Conservation (phyloP, 2,888 invertebrate genomes). For the Drosophila prolongata region DNA sequence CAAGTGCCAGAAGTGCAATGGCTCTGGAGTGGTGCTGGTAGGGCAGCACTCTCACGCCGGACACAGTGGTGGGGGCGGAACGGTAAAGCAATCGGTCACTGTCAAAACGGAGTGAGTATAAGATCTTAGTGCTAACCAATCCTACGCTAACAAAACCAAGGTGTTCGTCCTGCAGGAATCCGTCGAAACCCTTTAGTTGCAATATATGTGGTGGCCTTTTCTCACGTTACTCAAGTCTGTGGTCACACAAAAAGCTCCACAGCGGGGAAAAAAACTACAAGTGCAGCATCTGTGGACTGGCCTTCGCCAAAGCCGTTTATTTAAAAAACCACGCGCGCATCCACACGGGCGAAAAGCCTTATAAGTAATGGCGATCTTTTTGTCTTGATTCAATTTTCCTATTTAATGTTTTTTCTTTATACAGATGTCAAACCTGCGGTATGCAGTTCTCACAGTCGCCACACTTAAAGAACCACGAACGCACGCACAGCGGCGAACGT, state of each 20-base stretch:
- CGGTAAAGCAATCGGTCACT: constrained; percentile 70
- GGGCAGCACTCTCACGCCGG: constrained; percentile 66
- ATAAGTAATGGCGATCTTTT: constrained; percentile 86
- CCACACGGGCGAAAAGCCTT: constrained; percentile 94
- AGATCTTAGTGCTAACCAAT: constrained; percentile 1
- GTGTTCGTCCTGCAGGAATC: constrained; percentile 84
- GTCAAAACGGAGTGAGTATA: constrained; percentile 82
- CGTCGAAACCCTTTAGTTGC: constrained; percentile 93
- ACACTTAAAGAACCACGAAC: constrained; percentile 94
- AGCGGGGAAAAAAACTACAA: constrained; percentile 93
- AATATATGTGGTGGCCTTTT: constrained; percentile 94
- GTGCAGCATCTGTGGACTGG: constrained; percentile 94
- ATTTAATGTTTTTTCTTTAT: neutral
- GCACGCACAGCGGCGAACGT: constrained; percentile 94
- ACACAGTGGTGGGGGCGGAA: constrained; percentile 58
- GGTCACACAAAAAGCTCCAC: constrained; percentile 95
- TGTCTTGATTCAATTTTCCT: neutral
- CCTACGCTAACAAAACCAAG: constrained; percentile 46
- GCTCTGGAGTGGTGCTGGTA: constrained; percentile 90
- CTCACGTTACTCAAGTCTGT: constrained; percentile 93
- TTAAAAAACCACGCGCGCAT: constrained; percentile 94
- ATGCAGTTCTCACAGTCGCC: constrained; percentile 96
- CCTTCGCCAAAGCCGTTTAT: constrained; percentile 96
- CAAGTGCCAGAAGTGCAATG: constrained; percentile 95
- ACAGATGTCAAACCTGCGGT: constrained; percentile 93